Evolutionary conservation across 92 coral and sea anemone species (phyloP), one percentile per base, ranked within the genome.

Genomic region (Porites cylindrica): DNA sequence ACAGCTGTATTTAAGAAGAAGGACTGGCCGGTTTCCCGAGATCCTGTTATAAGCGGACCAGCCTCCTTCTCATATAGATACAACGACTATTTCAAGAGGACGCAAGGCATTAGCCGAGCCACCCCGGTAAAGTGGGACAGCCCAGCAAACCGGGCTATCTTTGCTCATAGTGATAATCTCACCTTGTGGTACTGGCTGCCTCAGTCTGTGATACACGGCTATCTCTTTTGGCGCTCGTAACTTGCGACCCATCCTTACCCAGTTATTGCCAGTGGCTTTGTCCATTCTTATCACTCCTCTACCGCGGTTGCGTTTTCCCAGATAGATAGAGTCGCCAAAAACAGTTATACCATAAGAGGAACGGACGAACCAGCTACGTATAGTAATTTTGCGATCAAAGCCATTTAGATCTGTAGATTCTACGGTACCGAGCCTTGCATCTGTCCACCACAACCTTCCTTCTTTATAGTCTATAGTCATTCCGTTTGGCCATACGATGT

Each of bases 381-480:
- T 23, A 19, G 90, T 80, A 38, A 83, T 85, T 60, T 92, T 88
- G 2, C 96, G 88, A 53, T 93, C 75, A 7, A 82, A 53, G 5
- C 99, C 99, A 82, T 93, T 93, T 51, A 96, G 72, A 24, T 94
- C 89, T 18, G 94, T 85, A 14, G 91, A 90, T 78, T 96, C 98
- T 29, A 96, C 89, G 59, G 85, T 90, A 56, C 92, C 83, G n/a
- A 70, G 89, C 74, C 93, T 94, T 1, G 98, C 94, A 78, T 96
- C 99, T 47, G 88, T 84, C 99, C 99, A 96, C 77, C 89, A 93
- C 29, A 96, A 80, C 76, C 91, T 93, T 12, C 85, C 87, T 23
- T 70, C 85, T 9, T 89, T 78, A 71, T 90, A 93, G 88, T 96
- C 99, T 51, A 96, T 79, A 1, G 99, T 84, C 1, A 96, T 88